These are phyloP conservation scores for Cephus pygmeus DNA, from an alignment of 2,888 invertebrate genomes.

Conservation along the genomic window DNA sequence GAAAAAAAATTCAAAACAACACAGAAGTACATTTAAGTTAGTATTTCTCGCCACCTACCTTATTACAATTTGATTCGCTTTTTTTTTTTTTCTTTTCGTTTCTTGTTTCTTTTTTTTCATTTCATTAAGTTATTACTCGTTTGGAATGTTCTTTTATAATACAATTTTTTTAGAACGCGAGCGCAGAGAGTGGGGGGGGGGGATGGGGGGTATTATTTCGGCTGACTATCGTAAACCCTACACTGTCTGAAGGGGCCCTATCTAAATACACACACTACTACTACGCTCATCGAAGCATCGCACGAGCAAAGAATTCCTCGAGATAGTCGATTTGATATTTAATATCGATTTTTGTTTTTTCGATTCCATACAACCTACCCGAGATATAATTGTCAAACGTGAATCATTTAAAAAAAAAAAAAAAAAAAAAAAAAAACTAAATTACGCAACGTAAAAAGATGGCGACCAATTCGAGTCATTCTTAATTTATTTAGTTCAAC, in stretches of 20 bases:
- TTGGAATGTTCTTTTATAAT: constrained; percentile 46
- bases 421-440: not conserved
- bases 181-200: not conserved
- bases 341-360: too few relatives aligned
- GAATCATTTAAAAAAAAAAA: not conserved
- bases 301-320: not conserved
- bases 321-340: not conserved
- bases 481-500: not conserved
- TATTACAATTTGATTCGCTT: constrained; percentile 24
- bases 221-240: not conserved
- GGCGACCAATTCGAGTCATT: not conserved
- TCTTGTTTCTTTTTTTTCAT: not conserved
- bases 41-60: constrained; percentile 26
- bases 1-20: constrained; percentile 8
- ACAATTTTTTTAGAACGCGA: constrained; percentile 28
- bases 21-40: constrained; percentile 35
- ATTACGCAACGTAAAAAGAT: not conserved
- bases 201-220: not conserved
- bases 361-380: too few relatives aligned
- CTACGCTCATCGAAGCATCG: not conserved
- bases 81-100: not conserved
- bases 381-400: not conserved
- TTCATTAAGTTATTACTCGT: constrained; percentile 21
- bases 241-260: not conserved
- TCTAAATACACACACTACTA: not conserved